Percentiles rank a stretch among this genome's conserved stretches.
Evolutionary conservation across 2,888 invertebrate species (phyloP).

Genomic region (Diachrysia chrysitis): DNA sequence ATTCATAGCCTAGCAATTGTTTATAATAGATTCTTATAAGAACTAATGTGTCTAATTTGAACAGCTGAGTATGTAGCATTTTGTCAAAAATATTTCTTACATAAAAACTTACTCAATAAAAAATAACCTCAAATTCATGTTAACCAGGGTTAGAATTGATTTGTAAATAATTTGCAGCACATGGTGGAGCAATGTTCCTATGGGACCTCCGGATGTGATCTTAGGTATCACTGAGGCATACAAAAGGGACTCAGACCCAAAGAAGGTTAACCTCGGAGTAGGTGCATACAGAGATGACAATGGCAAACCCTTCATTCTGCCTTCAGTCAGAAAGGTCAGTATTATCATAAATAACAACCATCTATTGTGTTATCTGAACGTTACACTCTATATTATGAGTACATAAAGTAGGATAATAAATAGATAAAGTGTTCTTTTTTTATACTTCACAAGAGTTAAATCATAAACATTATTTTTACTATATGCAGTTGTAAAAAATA

Average conservation of each 20-base stretch:
- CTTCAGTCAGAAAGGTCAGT: slow-evolving; percentile 93
- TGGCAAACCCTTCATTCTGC: slow-evolving; percentile 98
- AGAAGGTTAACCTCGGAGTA: slow-evolving; percentile 98
- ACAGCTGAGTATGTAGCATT: neutral
- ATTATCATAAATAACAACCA: neutral
- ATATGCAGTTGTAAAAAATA: too few species aligned
- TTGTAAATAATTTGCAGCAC: slow-evolving; percentile 86
- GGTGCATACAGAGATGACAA: slow-evolving; percentile 99
- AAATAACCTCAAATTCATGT: too few species aligned
- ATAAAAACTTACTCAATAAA: too few species aligned
- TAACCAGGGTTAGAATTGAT: too few species aligned
- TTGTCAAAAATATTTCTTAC: too few species aligned
- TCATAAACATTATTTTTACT: neutral
- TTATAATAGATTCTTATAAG: slow-evolving; percentile 1
- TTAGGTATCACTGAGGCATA: slow-evolving; percentile 99
- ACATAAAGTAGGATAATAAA: slow-evolving; percentile 4
- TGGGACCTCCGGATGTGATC: slow-evolving; percentile 99
- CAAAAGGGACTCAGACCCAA: slow-evolving; percentile 96
- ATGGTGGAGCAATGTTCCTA: slow-evolving; percentile 96
- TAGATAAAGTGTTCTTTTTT: neutral
- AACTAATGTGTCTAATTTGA: neutral
- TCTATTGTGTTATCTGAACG: neutral
- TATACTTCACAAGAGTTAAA: neutral
- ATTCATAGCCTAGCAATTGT: neutral
- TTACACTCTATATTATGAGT: neutral